Conservation (phyloP, 2,113 vertebrate species). For the Otus sunia region DNA sequence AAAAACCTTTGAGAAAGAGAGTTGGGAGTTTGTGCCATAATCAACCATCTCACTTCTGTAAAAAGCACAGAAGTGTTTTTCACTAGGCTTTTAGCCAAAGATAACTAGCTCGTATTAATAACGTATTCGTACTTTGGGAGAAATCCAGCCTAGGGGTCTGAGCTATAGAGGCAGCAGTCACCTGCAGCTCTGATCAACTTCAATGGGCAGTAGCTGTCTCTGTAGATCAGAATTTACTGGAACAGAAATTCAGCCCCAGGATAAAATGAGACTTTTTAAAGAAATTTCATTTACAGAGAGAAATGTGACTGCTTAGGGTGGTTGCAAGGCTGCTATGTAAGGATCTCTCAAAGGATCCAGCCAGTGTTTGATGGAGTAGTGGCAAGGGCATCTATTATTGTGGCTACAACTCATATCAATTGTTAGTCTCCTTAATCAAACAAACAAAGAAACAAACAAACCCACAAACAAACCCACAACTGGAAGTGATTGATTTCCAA, state of each 20-base stretch:
- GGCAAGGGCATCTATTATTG: not conserved
- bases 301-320: constrained; percentile 1
- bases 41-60: not conserved
- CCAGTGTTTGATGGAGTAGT: not conserved
- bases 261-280: constrained; percentile 31
- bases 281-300: constrained; percentile 42
- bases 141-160: constrained; percentile 45
- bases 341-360: not conserved
- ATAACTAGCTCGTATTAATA: constrained; percentile 12
- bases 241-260: constrained; percentile 48
- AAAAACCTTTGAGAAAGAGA: not conserved
- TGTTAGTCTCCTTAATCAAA: not conserved
- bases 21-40: not conserved
- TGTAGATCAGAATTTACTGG: constrained; percentile 50
- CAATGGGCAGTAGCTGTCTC: constrained; percentile 32
- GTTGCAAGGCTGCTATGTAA: not conserved
- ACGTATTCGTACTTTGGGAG: not conserved
- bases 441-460: not conserved
- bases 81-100: not conserved
- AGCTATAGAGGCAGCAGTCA: constrained; percentile 12
- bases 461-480: not conserved
- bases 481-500: not conserved
- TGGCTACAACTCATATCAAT: not conserved
- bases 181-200: constrained; percentile 54
- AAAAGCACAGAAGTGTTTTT: constrained; percentile 11